These are phyloP conservation scores for Brachyptera putata DNA, from an alignment of 2,888 invertebrate genomes.

Conservation along the genomic window DNA sequence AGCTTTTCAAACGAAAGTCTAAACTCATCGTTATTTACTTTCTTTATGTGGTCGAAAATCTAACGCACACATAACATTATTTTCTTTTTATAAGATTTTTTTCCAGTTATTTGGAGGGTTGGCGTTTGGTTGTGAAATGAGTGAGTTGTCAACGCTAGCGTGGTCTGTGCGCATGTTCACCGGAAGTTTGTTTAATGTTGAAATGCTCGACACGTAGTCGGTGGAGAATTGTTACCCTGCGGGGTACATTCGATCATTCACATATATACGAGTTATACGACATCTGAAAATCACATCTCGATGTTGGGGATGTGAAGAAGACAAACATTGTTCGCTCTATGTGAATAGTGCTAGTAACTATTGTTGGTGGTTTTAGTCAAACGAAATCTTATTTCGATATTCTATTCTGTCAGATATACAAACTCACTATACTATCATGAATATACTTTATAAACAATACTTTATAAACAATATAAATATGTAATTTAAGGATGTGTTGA, in stretches of 20 bases:
- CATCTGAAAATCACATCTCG: slow-evolving; percentile 20
- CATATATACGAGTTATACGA: too few species aligned
- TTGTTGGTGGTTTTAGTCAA: too few species aligned
- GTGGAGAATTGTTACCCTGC: background rate
- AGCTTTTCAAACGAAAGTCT: background rate
- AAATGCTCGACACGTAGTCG: slow-evolving; percentile 5
- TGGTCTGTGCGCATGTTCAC: background rate
- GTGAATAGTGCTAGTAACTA: too few species aligned
- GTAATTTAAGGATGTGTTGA: too few species aligned
- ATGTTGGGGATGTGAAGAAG: too few species aligned
- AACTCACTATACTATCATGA: too few species aligned
- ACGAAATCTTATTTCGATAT: too few species aligned
- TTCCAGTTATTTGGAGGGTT: background rate
- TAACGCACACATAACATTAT: background rate
- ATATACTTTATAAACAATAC: too few species aligned
- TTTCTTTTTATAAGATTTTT: background rate
- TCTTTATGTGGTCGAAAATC: background rate
- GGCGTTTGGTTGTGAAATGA: background rate
- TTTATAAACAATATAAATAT: too few species aligned
- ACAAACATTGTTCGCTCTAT: too few species aligned
- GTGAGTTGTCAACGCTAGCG: background rate
- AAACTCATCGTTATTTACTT: background rate
- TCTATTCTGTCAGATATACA: too few species aligned
- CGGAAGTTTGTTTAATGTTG: slow-evolving; percentile 9
- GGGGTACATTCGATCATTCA: slow-evolving; percentile 14